Evolutionary conservation across 2,888 invertebrate species (phyloP), one percentile per base, ranked within the genome.

Genomic region (Meganola albula): DNA sequence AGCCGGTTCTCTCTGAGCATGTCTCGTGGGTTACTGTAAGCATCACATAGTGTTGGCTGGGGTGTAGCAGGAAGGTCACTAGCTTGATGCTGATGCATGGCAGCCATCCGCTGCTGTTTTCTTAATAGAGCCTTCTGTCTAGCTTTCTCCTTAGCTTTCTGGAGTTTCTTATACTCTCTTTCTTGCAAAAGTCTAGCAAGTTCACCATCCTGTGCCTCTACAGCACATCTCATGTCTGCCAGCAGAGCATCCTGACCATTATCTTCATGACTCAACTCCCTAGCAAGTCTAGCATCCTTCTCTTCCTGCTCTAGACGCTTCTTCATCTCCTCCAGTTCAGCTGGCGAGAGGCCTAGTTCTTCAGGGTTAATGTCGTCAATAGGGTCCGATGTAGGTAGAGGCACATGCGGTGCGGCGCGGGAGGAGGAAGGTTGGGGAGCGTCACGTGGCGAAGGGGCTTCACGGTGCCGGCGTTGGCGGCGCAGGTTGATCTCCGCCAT

Each of bases 191-290:
- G 49, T 21, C 84, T 54, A 0, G 85, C 85, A 1, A 85, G 63
- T 39, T 85, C 85, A 21, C 79, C 69, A 38, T 85, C 85, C 31
- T 85, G 85, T n/a, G 80, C 85, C 46, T 85, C 85, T 3, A 85
- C 85, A 1, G 85, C 85, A 58, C 73, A 83, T 38, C 71, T 72
- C 85, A 85, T 84, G 34, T 85, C 85, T 5, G 83, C 74, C 12
- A 84, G 40, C 7, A 85, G 44, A 5, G 68, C 68, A 47, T 83
- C 85, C 28, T 70, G 69, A 20, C 66, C 77, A 27, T 75, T 73
- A n/a, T 58, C 72, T 37, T 75, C 69, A 37, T 74, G 70, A 34
- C 80, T 83, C 12, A 85, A 37, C 43, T 84, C 73, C 28, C 79
- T 60, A 1, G 85, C 85, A 7, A 85, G 46, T 32, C 72, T 57